Conservation (phyloP, 2,113 vertebrate species). For the Takifugu flavidus region DNA sequence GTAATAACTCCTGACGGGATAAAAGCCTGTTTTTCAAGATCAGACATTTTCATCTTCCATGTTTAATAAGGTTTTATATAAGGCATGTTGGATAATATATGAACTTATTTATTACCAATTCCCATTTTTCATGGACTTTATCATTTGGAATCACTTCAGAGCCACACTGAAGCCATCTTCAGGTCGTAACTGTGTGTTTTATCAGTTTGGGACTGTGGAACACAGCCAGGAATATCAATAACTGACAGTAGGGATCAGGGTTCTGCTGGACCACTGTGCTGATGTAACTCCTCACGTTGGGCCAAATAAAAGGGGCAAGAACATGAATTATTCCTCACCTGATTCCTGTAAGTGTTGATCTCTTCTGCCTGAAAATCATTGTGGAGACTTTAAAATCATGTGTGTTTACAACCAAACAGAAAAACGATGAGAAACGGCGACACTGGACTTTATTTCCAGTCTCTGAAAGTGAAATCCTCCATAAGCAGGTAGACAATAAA, state of each 20-base stretch:
- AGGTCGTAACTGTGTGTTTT: slow-evolving; percentile 20
- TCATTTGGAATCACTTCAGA: slow-evolving; percentile 6
- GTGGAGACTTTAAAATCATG: no score
- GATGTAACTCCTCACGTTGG: slow-evolving; percentile 40
- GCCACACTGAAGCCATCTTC: slow-evolving; percentile 7
- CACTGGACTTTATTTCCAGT: no score
- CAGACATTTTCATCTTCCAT: no score
- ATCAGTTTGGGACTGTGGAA: slow-evolving; percentile 7
- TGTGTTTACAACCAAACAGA: no score
- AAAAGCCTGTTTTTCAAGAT: not conserved
- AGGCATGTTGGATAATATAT: not conserved
- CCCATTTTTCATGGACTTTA: slow-evolving; percentile 9
- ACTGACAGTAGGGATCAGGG: slow-evolving; percentile 1
- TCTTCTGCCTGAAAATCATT: not conserved
- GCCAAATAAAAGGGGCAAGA: slow-evolving; percentile 49
- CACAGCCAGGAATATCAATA: not conserved
- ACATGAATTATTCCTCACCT: not conserved
- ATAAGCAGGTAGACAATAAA: no score
- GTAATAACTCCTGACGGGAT: not conserved
- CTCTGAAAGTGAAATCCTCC: no score
- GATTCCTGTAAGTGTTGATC: not conserved
- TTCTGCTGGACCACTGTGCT: slow-evolving; percentile 17
- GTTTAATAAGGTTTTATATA: no score
- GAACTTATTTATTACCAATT: slow-evolving; percentile 65
- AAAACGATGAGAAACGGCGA: no score